phyloP scores from a whole-genome alignment of 2,888 invertebrate genomes.

The Lottia scabra region DNA sequence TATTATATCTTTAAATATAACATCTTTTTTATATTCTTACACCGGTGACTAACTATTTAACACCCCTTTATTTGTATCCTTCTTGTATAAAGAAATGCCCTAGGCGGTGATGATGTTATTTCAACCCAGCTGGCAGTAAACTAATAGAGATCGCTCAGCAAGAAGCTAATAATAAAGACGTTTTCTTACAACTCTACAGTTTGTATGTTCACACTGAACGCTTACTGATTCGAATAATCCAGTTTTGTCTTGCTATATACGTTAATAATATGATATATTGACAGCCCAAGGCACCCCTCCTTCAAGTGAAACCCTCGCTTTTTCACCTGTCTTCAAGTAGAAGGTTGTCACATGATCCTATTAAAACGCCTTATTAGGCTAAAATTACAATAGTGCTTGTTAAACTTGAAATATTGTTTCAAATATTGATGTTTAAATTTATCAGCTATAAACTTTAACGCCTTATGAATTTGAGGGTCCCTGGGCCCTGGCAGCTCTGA shows the following conservation, averaged over 20 bases:
- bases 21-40: background rate
- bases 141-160: constrained; percentile 3
- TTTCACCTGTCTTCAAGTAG: background rate
- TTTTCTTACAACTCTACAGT: background rate
- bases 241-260: background rate
- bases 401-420: too few relatives aligned
- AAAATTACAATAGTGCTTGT: too few relatives aligned
- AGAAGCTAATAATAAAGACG: background rate
- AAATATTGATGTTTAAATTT: too few relatives aligned
- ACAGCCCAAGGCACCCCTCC: background rate
- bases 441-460: too few relatives aligned
- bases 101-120: background rate
- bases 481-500: too few relatives aligned
- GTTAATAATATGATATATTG: background rate
- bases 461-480: too few relatives aligned
- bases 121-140: constrained; percentile 1
- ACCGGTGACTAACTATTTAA: background rate
- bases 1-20: background rate
- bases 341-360: background rate
- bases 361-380: background rate
- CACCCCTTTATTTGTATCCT: background rate
- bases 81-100: background rate
- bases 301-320: background rate
- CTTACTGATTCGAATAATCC: background rate
- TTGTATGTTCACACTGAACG: background rate